Evolutionary conservation across 1,140 invertebrate genomes (phyloP).

Genomic region (Drosophila rufa): DNA sequence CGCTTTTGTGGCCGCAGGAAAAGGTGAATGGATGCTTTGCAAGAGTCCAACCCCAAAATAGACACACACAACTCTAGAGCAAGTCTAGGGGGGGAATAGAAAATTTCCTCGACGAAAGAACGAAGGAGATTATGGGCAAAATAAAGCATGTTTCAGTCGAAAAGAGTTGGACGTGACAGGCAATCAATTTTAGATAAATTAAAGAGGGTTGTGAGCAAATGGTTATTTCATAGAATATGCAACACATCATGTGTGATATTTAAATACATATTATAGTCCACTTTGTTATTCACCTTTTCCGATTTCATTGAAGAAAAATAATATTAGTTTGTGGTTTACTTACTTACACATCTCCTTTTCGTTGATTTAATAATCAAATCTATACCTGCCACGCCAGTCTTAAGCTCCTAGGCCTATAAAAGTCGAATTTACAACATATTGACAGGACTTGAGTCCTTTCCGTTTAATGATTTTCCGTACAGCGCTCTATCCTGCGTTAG

Average conservation of each 20-base stretch:
- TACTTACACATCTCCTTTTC: neutral
- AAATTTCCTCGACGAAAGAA: neutral
- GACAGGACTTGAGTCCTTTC: neutral
- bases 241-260: neutral
- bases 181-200: slow-evolving; percentile 37
- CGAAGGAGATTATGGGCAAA: slow-evolving; percentile 4
- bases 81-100: neutral
- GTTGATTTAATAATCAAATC: neutral
- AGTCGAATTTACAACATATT: slow-evolving; percentile 14
- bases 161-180: slow-evolving; percentile 28
- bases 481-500: neutral
- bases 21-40: slow-evolving; percentile 32
- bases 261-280: neutral
- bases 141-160: slow-evolving; percentile 1
- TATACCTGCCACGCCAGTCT: neutral
- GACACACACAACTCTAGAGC: neutral
- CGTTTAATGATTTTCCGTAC: neutral
- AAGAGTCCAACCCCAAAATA: slow-evolving; percentile 4
- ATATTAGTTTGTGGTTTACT: neutral
- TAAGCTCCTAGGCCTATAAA: neutral
- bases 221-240: neutral
- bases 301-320: too few relatives aligned
- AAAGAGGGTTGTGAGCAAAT: slow-evolving; percentile 11
- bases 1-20: slow-evolving; percentile 11
- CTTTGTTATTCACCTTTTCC: neutral